These are phyloP conservation scores for Rambutsinella grinnellia DNA, from an alignment of 2,888 invertebrate genomes.

Conservation along the genomic window DNA sequence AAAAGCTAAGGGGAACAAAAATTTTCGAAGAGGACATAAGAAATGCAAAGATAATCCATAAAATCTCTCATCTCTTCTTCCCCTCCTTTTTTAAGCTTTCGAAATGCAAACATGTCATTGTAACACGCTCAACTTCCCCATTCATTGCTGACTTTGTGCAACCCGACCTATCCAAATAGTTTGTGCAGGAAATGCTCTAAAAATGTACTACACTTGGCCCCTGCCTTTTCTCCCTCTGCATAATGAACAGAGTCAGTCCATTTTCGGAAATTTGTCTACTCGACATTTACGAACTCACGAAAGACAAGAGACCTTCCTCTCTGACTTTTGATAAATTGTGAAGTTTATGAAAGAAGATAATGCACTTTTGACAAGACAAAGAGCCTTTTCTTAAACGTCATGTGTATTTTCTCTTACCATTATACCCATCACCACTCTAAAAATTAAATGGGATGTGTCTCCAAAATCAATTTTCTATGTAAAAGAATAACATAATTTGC, in stretches of 20 bases:
- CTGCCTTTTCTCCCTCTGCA: neutral
- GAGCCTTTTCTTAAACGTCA: no score
- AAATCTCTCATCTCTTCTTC: neutral
- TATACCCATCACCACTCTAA: no score
- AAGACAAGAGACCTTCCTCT: conserved; percentile 17
- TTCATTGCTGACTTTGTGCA: neutral
- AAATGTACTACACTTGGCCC: neutral
- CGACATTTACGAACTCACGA: conserved; percentile 28
- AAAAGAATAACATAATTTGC: no score
- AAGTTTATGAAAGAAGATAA: conserved; percentile 18
- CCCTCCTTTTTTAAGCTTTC: neutral
- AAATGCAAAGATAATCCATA: no score
- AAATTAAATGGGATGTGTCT: no score
- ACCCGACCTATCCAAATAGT: neutral
- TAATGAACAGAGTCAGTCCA: no score
- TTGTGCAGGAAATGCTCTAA: neutral
- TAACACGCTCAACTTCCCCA: neutral
- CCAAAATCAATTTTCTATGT: no score
- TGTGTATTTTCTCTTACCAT: no score
- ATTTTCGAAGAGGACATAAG: no score
- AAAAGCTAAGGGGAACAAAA: no score
- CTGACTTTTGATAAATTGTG: conserved; percentile 16
- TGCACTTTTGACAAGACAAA: conserved; percentile 33
- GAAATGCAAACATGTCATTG: conserved; percentile 35
- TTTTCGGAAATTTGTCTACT: neutral